Base-by-base conservation (phyloP, 2,113 vertebrate species). In the Anseranas semipalmata region DNA sequence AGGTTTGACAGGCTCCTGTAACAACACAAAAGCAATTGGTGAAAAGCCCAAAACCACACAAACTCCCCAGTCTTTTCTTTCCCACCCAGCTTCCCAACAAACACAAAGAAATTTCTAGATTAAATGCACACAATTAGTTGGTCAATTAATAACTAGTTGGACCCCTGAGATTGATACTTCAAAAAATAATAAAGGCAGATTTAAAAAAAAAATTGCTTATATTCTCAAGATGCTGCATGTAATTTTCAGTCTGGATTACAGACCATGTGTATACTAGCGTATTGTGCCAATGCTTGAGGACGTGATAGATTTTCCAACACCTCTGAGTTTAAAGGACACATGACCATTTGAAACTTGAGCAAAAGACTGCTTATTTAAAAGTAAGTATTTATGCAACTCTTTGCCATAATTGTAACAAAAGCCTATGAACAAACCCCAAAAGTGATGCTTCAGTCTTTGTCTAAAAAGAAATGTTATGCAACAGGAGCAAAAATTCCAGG, bases 1-100 rank as follows among this genome's bases (percentile, higher is more conserved):
- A 1, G 98, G 98, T 90, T 98, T 98, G 66, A 98, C 98, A 18
- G 98, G 98, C 96, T 98, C 98, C 98, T 98, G 89, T 0, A 94
- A 89, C 35, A 50, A 89, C 74, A 96, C 59, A 86, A 25, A 88
- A 84, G 37, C 78, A 85, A 30, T 13, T 35, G 24, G 9, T 90
- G 62, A 70, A 22, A 33, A 43, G n/a, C 7, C 71, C 88, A 55
- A 33, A 68, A 15, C 45, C 41, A 22, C 50, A 11, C 20, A 30
- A 1, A 0, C 0, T 2, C 13, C 3, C 50, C 10, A 0, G 5
- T 9, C 50, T 3, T 52, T 58, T 39, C 41, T 10, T 28, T 16
- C 32, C 55, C 59, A 27, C 20, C 59, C 87, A 24, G 43, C 22
- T 45, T 59, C 81, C 70, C 70, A 33, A 21, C 45, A 55, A 53